These are phyloP conservation scores for Hirtodrosophila confusa DNA, from an alignment of 2,888 invertebrate species.

Conservation along the genomic window DNA sequence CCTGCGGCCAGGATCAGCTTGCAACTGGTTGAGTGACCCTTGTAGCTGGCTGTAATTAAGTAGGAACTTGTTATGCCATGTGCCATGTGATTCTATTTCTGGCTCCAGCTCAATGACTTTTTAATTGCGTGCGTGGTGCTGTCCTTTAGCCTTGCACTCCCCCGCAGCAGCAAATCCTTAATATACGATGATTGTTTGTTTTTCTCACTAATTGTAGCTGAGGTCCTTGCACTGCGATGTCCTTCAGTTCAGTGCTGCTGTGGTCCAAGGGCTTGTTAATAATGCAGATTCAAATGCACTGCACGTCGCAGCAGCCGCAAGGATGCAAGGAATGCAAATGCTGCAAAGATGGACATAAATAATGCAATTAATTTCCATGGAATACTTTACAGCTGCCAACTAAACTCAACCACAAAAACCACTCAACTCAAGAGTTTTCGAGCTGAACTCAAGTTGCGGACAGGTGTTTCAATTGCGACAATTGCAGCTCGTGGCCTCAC, in stretches of 20 bases:
- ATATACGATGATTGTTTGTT: slow-evolving; percentile 16
- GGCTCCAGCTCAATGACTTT: slow-evolving; percentile 49
- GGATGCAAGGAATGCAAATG: not conserved
- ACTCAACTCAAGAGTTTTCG: slow-evolving; percentile 33
- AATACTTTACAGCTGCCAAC: slow-evolving; percentile 56
- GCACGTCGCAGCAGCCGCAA: not conserved
- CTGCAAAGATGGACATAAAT: slow-evolving; percentile 11
- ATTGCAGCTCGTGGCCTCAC: slow-evolving; percentile 41
- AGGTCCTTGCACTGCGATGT: slow-evolving; percentile 54
- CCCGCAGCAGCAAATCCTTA: slow-evolving; percentile 33
- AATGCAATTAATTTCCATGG: slow-evolving; percentile 41
- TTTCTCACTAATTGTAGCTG: not conserved
- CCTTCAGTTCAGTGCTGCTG: not conserved
- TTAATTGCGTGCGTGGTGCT: slow-evolving; percentile 53
- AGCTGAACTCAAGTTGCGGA: slow-evolving; percentile 12
- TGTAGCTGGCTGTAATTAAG: slow-evolving; percentile 48
- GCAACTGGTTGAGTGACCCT: slow-evolving; percentile 34
- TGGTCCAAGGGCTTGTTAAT: slow-evolving; percentile 40
- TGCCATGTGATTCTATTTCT: slow-evolving; percentile 10
- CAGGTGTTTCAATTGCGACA: slow-evolving; percentile 58
- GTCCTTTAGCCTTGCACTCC: not conserved
- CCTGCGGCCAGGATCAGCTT: slow-evolving; percentile 44
- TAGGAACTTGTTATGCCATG: slow-evolving; percentile 40
- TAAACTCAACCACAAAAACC: slow-evolving; percentile 27
- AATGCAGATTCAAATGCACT: slow-evolving; percentile 29